Evolutionary conservation across 2,797 vertebrate species (phyloP).

Genomic region (Squalus acanthias): DNA sequence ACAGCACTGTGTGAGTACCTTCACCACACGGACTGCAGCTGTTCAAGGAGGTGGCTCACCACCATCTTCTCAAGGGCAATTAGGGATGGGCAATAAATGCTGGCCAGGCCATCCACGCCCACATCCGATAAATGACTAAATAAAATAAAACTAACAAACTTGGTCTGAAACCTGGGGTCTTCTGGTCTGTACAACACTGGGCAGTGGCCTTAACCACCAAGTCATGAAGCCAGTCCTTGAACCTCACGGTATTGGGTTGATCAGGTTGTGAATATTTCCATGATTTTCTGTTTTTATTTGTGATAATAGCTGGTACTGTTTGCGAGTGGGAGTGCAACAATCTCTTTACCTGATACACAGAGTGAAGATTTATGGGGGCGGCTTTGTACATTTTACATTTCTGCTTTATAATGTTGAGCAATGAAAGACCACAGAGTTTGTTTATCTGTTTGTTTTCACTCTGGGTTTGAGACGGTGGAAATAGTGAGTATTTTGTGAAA

Average conservation of each 20-base stretch:
- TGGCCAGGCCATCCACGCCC: too few species aligned
- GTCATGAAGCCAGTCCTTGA: background rate
- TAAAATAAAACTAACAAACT: background rate
- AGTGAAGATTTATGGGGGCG: background rate
- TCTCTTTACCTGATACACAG: background rate
- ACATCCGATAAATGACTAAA: too few species aligned
- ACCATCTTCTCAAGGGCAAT: too few species aligned
- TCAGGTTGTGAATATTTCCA: too few species aligned
- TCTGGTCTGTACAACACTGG: background rate
- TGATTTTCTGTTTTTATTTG: too few species aligned
- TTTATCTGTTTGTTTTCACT: background rate
- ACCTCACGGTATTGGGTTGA: background rate
- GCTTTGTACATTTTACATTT: background rate
- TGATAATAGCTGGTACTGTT: background rate
- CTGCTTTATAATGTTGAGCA: background rate
- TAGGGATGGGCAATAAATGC: too few species aligned
- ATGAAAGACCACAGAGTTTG: background rate
- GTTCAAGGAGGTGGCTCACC: too few species aligned
- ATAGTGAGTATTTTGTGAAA: background rate
- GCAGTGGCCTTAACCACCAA: background rate
- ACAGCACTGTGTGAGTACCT: too few species aligned
- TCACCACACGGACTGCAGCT: too few species aligned
- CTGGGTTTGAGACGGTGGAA: slow-evolving; percentile 11
- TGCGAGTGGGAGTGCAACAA: background rate
- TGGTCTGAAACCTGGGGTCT: background rate